phyloP scores from a whole-genome alignment of 1,140 invertebrate species.

The Venturia canescens region DNA sequence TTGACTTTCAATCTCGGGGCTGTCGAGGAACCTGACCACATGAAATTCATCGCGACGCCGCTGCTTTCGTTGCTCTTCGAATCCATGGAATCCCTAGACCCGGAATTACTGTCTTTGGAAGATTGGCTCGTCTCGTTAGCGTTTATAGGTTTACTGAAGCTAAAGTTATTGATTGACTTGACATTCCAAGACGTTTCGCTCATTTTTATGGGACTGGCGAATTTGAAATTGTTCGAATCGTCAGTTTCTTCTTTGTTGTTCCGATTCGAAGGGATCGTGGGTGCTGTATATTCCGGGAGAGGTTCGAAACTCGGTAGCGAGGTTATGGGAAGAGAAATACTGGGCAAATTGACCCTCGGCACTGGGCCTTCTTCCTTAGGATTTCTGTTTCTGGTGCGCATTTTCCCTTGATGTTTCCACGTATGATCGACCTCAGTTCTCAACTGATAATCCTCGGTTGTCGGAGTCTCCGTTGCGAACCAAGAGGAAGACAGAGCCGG shows the following conservation, averaged over 20 bases:
- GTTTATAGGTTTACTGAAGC: conserved; percentile 77
- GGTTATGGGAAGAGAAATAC: conserved; percentile 80
- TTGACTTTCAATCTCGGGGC: conserved; percentile 66
- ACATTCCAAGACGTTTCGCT: conserved; percentile 61
- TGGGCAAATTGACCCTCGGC: conserved; percentile 78
- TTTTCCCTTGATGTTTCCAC: conserved; percentile 62
- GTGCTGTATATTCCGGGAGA: conserved; percentile 65
- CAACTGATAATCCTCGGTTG: conserved; percentile 69
- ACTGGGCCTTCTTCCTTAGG: conserved; percentile 71
- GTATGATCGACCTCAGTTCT: conserved; percentile 61
- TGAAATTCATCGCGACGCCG: conserved; percentile 62
- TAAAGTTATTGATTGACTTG: conserved; percentile 77
- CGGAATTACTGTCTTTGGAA: background rate
- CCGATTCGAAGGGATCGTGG: conserved; percentile 5
- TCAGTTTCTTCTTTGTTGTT: conserved; percentile 12
- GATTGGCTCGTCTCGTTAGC: conserved; percentile 50
- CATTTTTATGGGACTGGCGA: conserved; percentile 71
- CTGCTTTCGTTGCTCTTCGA: background rate
- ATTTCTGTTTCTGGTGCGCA: conserved; percentile 63
- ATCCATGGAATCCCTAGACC: conserved; percentile 16
- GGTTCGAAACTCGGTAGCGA: conserved; percentile 80
- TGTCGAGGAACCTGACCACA: conserved; percentile 64
- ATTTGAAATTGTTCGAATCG: conserved; percentile 62
- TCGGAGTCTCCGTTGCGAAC: background rate
- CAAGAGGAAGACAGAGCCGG: conserved; percentile 44